phyloP scores from a whole-genome alignment of 2,888 invertebrate species.

The Amiota communis region DNA sequence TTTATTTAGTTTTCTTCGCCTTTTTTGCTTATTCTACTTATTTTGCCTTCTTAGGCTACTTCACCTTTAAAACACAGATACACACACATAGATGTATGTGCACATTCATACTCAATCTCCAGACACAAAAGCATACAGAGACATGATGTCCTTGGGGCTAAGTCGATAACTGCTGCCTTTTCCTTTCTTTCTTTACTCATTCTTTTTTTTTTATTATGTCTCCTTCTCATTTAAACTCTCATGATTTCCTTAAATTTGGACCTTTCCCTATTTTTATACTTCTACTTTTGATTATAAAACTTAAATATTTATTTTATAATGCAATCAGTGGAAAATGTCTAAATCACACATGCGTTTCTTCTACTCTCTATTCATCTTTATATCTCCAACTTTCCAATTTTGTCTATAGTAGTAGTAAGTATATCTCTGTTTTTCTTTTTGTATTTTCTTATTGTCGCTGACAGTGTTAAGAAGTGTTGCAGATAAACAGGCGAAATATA shows the following conservation, averaged over 20 bases:
- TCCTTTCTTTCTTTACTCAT: slow-evolving; percentile 18
- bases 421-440: neutral
- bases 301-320: slow-evolving; percentile 52
- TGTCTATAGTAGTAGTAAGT: neutral
- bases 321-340: slow-evolving; percentile 53
- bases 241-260: neutral
- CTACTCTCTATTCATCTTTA: too few relatives aligned
- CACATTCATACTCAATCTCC: too few relatives aligned
- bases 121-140: slow-evolving; percentile 1
- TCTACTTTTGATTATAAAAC: slow-evolving; percentile 44
- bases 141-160: slow-evolving; percentile 56
- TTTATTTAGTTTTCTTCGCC: slow-evolving; percentile 27
- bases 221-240: slow-evolving; percentile 10
- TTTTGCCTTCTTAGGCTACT: neutral
- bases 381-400: neutral
- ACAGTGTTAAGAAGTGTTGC: slow-evolving; percentile 64
- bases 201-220: neutral
- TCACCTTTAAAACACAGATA: neutral
- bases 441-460: slow-evolving; percentile 20
- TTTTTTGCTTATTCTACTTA: neutral
- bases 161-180: too few relatives aligned
- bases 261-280: neutral
- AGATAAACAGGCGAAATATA: slow-evolving; percentile 39
- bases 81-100: too few relatives aligned
- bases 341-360: neutral